Evolutionary conservation across 2,888 invertebrate species (phyloP).

Genomic region (Pogonocherus hispidulus): DNA sequence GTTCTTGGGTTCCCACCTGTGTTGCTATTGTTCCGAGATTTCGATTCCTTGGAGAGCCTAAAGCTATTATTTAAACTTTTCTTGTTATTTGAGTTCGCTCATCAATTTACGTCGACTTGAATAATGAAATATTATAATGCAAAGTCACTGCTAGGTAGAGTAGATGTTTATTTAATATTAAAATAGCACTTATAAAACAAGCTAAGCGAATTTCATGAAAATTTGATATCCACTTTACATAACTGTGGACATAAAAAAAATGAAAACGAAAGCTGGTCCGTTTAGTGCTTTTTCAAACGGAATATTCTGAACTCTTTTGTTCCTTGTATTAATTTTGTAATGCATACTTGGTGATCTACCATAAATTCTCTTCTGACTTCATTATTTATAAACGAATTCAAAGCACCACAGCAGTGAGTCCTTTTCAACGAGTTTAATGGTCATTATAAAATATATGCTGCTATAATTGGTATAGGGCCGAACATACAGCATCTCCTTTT

Average conservation of each 20-base stretch:
- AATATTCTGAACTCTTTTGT: neutral
- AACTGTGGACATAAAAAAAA: conserved; percentile 34
- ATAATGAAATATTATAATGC: neutral
- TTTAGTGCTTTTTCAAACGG: neutral
- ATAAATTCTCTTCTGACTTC: neutral
- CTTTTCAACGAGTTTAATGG: too few relatives aligned
- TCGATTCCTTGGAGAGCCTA: too few relatives aligned
- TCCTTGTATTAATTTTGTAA: neutral
- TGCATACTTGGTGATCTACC: neutral
- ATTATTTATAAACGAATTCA: too few relatives aligned
- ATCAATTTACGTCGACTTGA: neutral
- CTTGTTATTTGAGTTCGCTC: neutral
- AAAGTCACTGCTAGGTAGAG: neutral
- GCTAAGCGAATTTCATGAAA: conserved; percentile 18
- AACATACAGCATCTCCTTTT: too few relatives aligned
- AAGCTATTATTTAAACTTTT: too few relatives aligned
- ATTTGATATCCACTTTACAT: conserved; percentile 36
- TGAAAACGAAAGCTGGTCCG: neutral
- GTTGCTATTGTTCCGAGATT: too few relatives aligned
- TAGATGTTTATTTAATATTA: conserved; percentile 22
- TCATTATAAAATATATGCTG: too few relatives aligned
- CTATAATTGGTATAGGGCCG: too few relatives aligned
- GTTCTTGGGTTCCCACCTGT: too few relatives aligned
- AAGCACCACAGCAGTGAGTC: too few relatives aligned
- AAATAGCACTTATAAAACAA: conserved; percentile 15